Percentiles rank a stretch among this genome's conserved stretches.
phyloP scores from a whole-genome alignment of 2,113 vertebrate species.

The Protobothrops mucrosquamatus region DNA sequence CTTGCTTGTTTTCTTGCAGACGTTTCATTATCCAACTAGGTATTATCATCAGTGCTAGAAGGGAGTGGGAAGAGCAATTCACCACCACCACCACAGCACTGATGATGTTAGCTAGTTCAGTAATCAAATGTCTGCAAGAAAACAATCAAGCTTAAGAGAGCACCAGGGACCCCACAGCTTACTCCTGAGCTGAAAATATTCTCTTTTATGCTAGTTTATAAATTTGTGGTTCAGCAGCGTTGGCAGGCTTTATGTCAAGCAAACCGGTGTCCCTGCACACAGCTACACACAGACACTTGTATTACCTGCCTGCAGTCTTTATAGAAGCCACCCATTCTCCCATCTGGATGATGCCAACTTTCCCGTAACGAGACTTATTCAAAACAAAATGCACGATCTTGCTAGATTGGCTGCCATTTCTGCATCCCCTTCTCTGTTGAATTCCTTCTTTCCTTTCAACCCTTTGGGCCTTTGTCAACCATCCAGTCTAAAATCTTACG shows the following conservation, averaged over 20 bases:
- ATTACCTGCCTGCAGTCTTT: not conserved
- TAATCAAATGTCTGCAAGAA: not conserved
- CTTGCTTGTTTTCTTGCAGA: not conserved
- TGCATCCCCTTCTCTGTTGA: not conserved
- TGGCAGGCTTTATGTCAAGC: not conserved
- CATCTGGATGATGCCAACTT: not conserved
- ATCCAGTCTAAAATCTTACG: not conserved
- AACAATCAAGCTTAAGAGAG: not conserved
- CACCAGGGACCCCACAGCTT: not conserved
- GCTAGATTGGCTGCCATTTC: not conserved
- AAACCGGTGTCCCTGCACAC: not conserved
- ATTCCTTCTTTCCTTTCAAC: not conserved
- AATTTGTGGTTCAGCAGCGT: not conserved
- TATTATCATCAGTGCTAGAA: not conserved
- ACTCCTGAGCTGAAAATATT: not conserved
- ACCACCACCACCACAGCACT: not conserved
- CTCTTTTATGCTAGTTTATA: not conserved
- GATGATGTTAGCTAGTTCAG: not conserved
- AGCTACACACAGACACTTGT: not conserved
- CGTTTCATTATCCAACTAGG: not conserved
- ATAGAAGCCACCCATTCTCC: not conserved
- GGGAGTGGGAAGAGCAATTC: not conserved
- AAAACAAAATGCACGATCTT: not conserved
- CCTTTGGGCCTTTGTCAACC: not conserved
- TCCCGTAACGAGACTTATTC: not conserved